Conservation (phyloP, 2,113 vertebrate species). For the Caranx melampygus region DNA sequence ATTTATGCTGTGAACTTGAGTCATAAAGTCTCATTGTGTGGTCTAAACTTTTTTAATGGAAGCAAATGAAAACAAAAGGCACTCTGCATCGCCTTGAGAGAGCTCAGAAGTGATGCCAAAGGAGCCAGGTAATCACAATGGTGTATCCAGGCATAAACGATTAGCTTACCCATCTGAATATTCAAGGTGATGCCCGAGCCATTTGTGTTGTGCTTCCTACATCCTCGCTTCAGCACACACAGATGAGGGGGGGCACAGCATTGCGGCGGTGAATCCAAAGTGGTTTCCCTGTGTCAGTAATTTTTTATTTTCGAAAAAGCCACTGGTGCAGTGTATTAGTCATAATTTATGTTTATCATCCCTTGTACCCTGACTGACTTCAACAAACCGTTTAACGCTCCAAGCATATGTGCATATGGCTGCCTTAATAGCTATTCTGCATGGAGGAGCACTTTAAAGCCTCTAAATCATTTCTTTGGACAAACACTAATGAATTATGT, state of each 20-base stretch:
- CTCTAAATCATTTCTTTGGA: constrained; percentile 84
- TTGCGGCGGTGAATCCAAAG: constrained; percentile 90
- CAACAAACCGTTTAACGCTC: constrained; percentile 99
- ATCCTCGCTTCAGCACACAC: constrained; percentile 93
- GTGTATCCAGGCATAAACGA: constrained; percentile 93
- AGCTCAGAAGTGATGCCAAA: constrained; percentile 88
- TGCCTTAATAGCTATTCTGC: constrained; percentile 98
- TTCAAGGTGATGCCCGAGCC: constrained; percentile 96
- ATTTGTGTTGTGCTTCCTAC: constrained; percentile 96
- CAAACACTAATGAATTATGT: constrained; percentile 87
- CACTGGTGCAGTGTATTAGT: constrained; percentile 99
- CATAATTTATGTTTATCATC: constrained; percentile 99
- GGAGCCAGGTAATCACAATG: constrained; percentile 94
- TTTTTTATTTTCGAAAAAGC: constrained; percentile 95
- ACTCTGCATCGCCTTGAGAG: constrained; percentile 41
- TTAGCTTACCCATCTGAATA: constrained; percentile 95
- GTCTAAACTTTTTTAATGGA: constrained; percentile 68
- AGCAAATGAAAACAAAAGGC: constrained; percentile 59
- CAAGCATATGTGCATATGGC: constrained; percentile 91
- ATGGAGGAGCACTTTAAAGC: constrained; percentile 92
- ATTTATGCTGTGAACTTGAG: constrained; percentile 12
- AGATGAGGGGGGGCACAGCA: constrained; percentile 87
- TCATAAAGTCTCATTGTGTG: constrained; percentile 37
- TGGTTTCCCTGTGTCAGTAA: constrained; percentile 97
- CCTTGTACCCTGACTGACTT: constrained; percentile 95